phyloP scores from a whole-genome alignment of 1,140 invertebrate genomes.

The Atta cephalotes region DNA sequence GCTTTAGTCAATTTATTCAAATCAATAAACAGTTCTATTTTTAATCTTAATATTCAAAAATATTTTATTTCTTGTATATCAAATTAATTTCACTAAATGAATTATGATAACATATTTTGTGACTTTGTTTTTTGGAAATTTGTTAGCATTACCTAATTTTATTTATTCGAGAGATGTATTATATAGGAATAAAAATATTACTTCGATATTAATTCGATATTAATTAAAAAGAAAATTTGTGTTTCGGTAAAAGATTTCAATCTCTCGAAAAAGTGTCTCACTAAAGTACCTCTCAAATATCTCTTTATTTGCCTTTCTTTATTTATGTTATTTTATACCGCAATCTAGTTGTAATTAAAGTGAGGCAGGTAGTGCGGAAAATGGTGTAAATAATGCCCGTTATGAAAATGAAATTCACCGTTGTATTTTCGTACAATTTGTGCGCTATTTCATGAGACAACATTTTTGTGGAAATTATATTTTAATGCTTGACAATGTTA shows the following conservation, averaged over 20 bases:
- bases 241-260: neutral
- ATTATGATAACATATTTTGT: neutral
- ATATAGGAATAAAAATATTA: neutral
- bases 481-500: slow-evolving; percentile 42
- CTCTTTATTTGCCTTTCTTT: neutral
- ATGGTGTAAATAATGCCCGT: slow-evolving; percentile 11
- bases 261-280: neutral
- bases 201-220: neutral
- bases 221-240: neutral
- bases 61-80: neutral
- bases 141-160: neutral
- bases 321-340: neutral
- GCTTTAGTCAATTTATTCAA: no score
- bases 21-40: no score
- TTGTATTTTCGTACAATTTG: slow-evolving; percentile 29
- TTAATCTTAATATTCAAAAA: no score
- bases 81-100: neutral
- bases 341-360: neutral
- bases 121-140: neutral
- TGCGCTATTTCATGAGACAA: slow-evolving; percentile 17
- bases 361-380: slow-evolving; percentile 7
- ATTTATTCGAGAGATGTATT: neutral
- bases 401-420: neutral
- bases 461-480: slow-evolving; percentile 50
- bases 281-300: neutral